These are phyloP conservation scores for Elaphurus davidianus DNA, from an alignment of 2,113 vertebrate genomes.

Conservation along the genomic window DNA sequence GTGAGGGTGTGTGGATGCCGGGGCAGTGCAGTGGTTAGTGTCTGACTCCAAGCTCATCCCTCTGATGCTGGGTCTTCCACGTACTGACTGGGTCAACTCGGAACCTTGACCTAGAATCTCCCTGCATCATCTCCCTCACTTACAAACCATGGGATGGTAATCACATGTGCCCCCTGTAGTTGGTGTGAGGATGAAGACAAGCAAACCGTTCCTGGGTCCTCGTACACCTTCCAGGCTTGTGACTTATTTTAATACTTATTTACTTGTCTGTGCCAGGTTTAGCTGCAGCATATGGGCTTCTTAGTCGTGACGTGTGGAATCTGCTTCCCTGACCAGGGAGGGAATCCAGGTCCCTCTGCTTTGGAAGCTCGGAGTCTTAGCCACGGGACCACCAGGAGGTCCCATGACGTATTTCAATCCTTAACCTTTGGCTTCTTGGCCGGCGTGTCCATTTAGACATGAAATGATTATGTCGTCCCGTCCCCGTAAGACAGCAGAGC, in stretches of 20 bases:
- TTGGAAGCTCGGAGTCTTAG: not conserved
- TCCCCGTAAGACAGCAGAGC: too few relatives aligned
- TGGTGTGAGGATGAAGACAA: not conserved
- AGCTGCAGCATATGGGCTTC: not conserved
- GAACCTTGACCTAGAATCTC: not conserved
- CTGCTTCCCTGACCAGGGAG: not conserved
- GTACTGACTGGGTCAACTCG: not conserved
- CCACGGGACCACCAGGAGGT: not conserved
- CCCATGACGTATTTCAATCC: not conserved
- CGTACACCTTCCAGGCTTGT: not conserved
- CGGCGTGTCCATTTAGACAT: not conserved
- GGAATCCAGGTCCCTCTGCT: not conserved
- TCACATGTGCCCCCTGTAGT: too few relatives aligned
- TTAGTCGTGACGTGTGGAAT: not conserved
- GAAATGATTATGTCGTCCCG: fast-evolving
- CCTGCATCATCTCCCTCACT: not conserved
- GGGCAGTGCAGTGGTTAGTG: not conserved
- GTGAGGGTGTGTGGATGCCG: fast-evolving
- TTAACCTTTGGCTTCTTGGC: not conserved
- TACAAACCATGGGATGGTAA: too few relatives aligned
- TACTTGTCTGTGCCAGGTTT: not conserved
- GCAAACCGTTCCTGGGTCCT: fast-evolving
- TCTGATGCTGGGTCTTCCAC: too few relatives aligned
- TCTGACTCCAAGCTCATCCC: not conserved
- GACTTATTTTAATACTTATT: not conserved